phyloP scores from a whole-genome alignment of 2,113 vertebrate species.

The Rafetus swinhoei region DNA sequence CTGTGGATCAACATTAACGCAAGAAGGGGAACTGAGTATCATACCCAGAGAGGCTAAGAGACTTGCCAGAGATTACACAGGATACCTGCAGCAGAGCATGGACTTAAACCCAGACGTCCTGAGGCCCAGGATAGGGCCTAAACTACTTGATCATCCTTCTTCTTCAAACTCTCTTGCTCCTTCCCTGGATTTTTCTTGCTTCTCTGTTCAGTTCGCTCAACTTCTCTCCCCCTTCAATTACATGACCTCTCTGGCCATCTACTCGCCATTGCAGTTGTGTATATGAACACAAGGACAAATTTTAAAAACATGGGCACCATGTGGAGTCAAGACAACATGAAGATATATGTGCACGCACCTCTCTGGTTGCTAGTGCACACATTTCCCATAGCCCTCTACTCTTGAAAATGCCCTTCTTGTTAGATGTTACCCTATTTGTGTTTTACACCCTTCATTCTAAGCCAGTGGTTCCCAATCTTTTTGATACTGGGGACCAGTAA shows the following conservation, averaged over 20 bases:
- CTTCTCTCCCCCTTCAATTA: background rate
- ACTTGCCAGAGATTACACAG: background rate
- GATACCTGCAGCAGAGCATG: background rate
- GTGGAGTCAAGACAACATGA: background rate
- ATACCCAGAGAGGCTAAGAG: background rate
- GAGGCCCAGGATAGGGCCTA: background rate
- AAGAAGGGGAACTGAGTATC: background rate
- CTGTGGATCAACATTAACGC: conserved; percentile 63
- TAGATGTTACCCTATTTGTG: background rate
- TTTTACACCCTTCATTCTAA: background rate
- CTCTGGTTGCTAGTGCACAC: background rate
- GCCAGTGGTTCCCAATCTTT: no score
- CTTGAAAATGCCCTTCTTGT: background rate
- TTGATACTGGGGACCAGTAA: no score
- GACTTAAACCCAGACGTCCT: no score
- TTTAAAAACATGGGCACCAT: background rate
- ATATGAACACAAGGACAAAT: background rate
- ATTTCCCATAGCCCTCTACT: background rate
- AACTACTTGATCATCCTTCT: background rate
- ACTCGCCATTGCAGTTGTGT: rapidly evolving
- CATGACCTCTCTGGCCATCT: rapidly evolving
- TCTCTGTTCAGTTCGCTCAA: background rate
- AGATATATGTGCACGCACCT: rapidly evolving
- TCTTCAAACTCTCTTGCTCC: background rate
- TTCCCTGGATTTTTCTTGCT: background rate